phyloP scores from a whole-genome alignment of 2,797 vertebrate genomes.

The Tadarida brasiliensis region DNA sequence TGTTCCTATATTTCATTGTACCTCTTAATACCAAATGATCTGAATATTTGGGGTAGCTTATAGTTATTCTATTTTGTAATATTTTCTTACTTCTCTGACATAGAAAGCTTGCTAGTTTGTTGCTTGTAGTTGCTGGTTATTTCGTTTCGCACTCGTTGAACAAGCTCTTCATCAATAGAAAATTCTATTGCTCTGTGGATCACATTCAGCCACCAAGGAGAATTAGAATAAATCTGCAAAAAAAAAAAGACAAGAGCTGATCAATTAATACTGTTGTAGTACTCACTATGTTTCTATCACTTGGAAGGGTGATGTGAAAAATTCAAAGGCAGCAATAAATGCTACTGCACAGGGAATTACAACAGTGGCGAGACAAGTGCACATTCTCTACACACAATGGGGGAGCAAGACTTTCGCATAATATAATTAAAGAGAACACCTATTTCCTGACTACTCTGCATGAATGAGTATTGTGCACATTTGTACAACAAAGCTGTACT shows the following conservation, averaged over 20 bases:
- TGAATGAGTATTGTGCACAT: background rate
- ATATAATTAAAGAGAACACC: conserved; percentile 25
- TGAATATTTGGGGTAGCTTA: conserved; percentile 7
- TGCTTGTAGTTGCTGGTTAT: conserved; percentile 96
- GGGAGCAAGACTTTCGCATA: conserved; percentile 3
- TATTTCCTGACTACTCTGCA: background rate
- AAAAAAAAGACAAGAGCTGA: conserved; percentile 56
- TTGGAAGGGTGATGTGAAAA: conserved; percentile 11
- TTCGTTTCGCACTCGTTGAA: conserved; percentile 96
- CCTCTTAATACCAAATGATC: conserved; percentile 25
- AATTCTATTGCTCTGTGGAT: conserved; percentile 92
- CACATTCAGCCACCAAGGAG: conserved; percentile 98
- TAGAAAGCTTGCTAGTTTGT: conserved; percentile 92
- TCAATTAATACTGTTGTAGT: conserved; percentile 6
- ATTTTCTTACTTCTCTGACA: conserved; percentile 96
- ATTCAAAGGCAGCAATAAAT: conserved; percentile 23
- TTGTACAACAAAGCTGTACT: conserved; percentile 20
- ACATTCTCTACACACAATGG: background rate
- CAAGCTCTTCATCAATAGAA: conserved; percentile 94
- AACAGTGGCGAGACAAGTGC: background rate
- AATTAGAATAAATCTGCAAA: conserved; percentile 92
- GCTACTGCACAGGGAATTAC: background rate
- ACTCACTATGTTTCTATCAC: background rate
- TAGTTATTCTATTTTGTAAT: conserved; percentile 49
- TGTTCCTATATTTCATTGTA: conserved; percentile 49